Conservation (phyloP, 2,888 invertebrate genomes). For the Gymnocheta viridis region DNA sequence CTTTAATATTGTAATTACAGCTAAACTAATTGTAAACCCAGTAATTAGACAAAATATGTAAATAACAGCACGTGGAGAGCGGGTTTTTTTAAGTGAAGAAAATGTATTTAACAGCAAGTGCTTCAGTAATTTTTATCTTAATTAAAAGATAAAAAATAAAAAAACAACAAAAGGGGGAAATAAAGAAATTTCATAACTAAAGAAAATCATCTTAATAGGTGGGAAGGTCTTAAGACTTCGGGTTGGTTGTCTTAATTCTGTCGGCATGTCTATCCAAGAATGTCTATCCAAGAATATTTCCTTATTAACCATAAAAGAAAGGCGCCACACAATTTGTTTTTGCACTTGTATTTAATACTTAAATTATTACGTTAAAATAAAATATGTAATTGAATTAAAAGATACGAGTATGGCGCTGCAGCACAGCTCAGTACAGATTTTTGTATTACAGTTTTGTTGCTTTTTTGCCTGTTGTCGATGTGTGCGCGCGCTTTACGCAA, state of each 20-base stretch:
- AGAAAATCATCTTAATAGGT: neutral
- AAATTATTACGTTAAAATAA: slow-evolving; percentile 53
- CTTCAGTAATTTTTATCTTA: slow-evolving; percentile 12
- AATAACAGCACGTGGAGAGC: neutral
- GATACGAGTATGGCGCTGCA: slow-evolving; percentile 21
- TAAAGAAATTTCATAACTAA: neutral
- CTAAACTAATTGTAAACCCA: neutral
- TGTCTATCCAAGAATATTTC: slow-evolving; percentile 46
- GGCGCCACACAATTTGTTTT: slow-evolving; percentile 34
- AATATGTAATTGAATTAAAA: slow-evolving; percentile 58
- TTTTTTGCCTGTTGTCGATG: neutral
- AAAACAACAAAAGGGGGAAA: neutral
- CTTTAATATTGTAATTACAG: neutral
- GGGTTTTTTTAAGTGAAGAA: neutral
- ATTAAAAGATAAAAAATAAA: neutral
- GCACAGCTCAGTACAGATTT: neutral
- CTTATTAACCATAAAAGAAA: slow-evolving; percentile 51
- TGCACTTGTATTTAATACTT: slow-evolving; percentile 36
- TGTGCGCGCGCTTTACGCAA: slow-evolving; percentile 10
- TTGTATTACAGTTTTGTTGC: neutral
- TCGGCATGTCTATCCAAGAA: slow-evolving; percentile 11
- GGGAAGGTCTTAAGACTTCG: neutral
- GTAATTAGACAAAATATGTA: neutral
- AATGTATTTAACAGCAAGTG: slow-evolving; percentile 48
- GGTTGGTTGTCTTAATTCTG: neutral